Evolutionary conservation across 2,113 vertebrate genomes (phyloP), one percentile per base, ranked within the genome.

Genomic region (Macquaria australasica): DNA sequence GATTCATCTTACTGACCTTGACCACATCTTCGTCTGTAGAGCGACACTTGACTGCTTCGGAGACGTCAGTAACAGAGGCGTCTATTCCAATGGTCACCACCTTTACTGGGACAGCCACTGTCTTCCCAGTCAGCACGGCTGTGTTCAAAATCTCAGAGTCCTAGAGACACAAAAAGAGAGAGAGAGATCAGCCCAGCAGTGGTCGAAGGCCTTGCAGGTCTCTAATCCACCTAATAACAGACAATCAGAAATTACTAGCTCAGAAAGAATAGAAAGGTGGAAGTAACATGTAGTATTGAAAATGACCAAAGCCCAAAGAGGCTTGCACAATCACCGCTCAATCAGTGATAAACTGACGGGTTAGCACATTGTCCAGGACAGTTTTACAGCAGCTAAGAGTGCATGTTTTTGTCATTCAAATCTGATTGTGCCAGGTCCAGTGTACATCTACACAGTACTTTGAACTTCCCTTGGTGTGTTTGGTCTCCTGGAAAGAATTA

Each of bases 141-240:
- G 98, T 99, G 94, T 99, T 99, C 85, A 99, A 91, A 64, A 99
- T 97, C 91, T 99, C 98, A 0, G 94, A 96, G 92, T 98, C 97
- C 98, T 99, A 1, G 5, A 72, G 93, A 34, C 10, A 34, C 10
- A 79, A 16, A 62, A 67, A 64, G 18, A 64, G 6, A 37, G 68
- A 82, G 25, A 50, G 91, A 56, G 10, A 41, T 81, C 21, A 88
- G 25, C 6, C 62, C 28, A 86, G 25, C 10, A 39, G 1, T 3
- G 1, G 53, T 50, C 41, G 21, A 28, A 51, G 6, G 39, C 34
- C 50, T 25, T 7, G 21, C 23, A 73, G 15, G 14, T 76, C 48
- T 37, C 16, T 62, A 50, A 73, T 87, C 41, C 43, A 34, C 14
- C 20, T 11, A 37, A 31, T 70, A 45, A 55, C 59, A 63, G 39